phyloP scores from a whole-genome alignment of 2,113 vertebrate genomes.

The Otocyon megalotis region DNA sequence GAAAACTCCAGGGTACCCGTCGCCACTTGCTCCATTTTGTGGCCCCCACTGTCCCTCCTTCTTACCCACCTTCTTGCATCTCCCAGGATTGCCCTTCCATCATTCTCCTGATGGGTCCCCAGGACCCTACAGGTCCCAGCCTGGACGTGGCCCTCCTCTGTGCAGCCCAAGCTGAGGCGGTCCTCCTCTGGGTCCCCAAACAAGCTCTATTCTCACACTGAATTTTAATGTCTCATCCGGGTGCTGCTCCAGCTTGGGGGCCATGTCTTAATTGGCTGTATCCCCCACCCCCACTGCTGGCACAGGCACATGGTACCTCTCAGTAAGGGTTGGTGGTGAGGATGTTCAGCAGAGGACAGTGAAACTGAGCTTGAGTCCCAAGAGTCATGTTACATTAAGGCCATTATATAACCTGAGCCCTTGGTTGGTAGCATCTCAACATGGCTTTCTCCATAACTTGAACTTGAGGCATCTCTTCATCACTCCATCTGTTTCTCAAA shows the following conservation, averaged over 20 bases:
- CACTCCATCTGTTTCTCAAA: neutral
- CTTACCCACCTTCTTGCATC: neutral
- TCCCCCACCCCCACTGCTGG: no score
- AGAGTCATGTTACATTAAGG: neutral
- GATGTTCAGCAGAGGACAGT: neutral
- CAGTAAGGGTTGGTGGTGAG: neutral
- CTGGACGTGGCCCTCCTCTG: neutral
- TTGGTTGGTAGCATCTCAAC: neutral
- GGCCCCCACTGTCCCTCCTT: neutral
- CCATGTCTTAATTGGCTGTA: rapidly evolving
- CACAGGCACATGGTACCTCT: rapidly evolving
- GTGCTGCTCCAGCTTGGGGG: neutral
- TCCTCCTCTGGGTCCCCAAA: neutral
- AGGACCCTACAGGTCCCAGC: neutral
- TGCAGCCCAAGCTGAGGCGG: neutral
- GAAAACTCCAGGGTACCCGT: neutral
- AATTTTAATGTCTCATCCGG: neutral
- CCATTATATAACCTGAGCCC: neutral
- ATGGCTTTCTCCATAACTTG: neutral
- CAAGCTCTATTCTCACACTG: no score
- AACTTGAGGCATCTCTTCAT: neutral
- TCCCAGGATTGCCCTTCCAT: neutral
- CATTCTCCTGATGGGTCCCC: neutral
- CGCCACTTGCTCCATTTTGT: rapidly evolving
- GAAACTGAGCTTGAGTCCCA: neutral